Base-by-base conservation (phyloP, 2,888 invertebrate species). In the Panzeria rudis region DNA sequence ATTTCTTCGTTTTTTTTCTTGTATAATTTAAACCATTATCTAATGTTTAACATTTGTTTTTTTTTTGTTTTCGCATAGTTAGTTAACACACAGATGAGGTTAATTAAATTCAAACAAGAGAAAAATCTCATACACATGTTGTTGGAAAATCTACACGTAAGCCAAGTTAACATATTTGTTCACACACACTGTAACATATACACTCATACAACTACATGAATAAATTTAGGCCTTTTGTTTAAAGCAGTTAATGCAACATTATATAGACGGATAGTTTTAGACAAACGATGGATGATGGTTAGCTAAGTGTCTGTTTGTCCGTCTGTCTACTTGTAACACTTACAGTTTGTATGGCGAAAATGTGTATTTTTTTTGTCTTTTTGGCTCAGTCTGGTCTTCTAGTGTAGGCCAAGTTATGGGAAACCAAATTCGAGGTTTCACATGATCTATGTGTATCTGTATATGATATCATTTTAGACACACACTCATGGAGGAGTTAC, bases 31-130 rank as follows among this genome's bases (percentile, higher is more conserved):
- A 44, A 7, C 15, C 25, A 71, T 77, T 69, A 83, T 64, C 50
- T 72, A 56, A 73, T 61, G 23, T 47, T 71, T 13, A 35, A 38
- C 15, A 44, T 54, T 50, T 61, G 17, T 61, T 41, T 20, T 38
- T 32, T 68, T 68, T 35, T 64, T 41, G 13, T 68, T 29, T 52
- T 52, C 25, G 52, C 64, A 75, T 52, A 23, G 73, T 50, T 73
- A 61, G 35, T 61, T 61, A 68, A 44, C 59, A 61, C 52, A 69
- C 52, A 62, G 84, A 79, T 75, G 78, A 80, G 84, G 79, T 84
- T 84, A 84, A 84, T 84, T 80, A 80, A 84, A 84, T 80, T 79
- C 84, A 84, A 79, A 80, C 72, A 80, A 56, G 23, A 77, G 35
- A 50, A 52, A 75, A 76, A 68, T 38, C 56, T 62, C 25, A 59